Evolutionary conservation across 2,888 invertebrate species (phyloP).

Genomic region (Isoperla grammatica): DNA sequence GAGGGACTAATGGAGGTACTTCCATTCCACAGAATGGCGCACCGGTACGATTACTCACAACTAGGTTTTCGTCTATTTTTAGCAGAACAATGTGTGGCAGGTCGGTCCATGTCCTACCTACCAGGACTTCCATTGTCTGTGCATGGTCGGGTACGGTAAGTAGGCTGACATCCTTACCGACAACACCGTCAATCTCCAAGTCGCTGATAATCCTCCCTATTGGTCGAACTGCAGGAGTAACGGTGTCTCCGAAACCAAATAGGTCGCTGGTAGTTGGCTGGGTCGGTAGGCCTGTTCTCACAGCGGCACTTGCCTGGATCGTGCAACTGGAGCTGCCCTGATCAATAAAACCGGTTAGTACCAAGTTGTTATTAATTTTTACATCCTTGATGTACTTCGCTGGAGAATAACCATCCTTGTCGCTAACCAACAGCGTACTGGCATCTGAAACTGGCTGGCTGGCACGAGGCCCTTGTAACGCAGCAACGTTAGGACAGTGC

Average conservation of each 20-base stretch:
- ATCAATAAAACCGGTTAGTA: neutral
- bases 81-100: neutral
- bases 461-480: no score
- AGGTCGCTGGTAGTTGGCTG: neutral
- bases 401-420: neutral
- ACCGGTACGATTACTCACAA: no score
- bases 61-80: neutral
- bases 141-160: neutral
- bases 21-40: no score
- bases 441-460: no score
- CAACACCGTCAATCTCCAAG: no score
- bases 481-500: no score
- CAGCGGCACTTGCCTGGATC: neutral
- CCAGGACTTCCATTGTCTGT: neutral
- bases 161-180: neutral
- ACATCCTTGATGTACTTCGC: neutral
- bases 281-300: neutral
- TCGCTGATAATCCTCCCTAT: no score
- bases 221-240: neutral
- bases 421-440: neutral
- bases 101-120: neutral
- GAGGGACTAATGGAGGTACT: no score
- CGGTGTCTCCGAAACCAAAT: neutral
- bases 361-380: neutral
- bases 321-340: slow-evolving; percentile 1